Base-by-base conservation (phyloP, 1,140 invertebrate genomes). In the Sitophilus oryzae region DNA sequence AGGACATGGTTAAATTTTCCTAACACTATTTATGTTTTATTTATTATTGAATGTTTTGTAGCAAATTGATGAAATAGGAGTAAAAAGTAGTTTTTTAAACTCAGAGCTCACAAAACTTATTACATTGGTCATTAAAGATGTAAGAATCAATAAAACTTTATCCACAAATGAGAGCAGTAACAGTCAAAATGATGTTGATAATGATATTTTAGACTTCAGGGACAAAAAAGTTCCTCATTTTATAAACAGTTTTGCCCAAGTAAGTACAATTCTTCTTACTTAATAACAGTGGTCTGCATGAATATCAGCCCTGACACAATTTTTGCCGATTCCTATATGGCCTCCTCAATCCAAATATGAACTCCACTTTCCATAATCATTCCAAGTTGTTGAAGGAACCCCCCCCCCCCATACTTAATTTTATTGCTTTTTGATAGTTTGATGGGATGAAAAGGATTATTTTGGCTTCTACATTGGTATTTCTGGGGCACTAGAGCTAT, bases 51-150 rank as follows among this genome's bases (percentile, higher is more conserved):
- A 30, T 58, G 8, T 15, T 47, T 66, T 63, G 42, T 43, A 66
- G 60, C 56, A 64, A 23, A 58, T 95, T 56, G 88, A 93, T 64
- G 84, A 90, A 71, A 82, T 93, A 48, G 85, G 88, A 63, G 79
- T 94, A 48, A 82, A 88, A 14, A 94, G 91, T 69, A 93, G 90
- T 74, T 85, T 93, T 67, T 82, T 94, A 48, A 94, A 91, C 69
- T 90, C 88, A 8, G 89, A 92, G 59, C 85, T 90, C 19, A 91
- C 87, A 16, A 96, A 94, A 74, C 73, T 93, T 6, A 69, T 96
- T 15, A 89, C 88, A 6, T 80, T 96, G 21, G 83, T 91, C 19
- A 82, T 93, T 59, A 80, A 82, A 46, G 88, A 91, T 70, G 85
- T 93, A 3, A 78, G 89, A 50, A 83, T 96, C 46, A 90, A 90